Base-by-base conservation (phyloP, 2,113 vertebrate genomes). In the Aphelocoma coerulescens region DNA sequence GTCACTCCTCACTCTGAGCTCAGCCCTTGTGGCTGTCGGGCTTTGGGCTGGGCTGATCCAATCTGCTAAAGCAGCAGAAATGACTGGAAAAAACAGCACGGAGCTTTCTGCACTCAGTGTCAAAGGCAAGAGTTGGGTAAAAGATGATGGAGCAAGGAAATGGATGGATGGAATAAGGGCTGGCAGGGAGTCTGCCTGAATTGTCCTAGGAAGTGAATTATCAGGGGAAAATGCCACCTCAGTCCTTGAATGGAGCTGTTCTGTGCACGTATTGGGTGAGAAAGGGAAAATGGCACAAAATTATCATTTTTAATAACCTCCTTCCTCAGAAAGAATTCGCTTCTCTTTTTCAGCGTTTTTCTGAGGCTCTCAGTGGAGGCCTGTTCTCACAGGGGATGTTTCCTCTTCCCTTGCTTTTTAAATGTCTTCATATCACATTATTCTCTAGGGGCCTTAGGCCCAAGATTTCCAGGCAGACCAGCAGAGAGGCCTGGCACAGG, bases 211-310 rank as follows among this genome's bases (percentile, higher is more conserved):
- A 39, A 30, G 11, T 17, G 5, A 57, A 88, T 54, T 71, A 6
- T 4, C 26, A 1, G 27, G 49, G 83, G 55, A 28, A 67, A n/a
- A 23, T 43, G 23, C 7, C 13, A 3, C 44, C 15, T 59, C 39
- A 19, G 9, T 43, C 35, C 7, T 28, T 37, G 37, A 30, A 1
- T 22, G 30, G 61, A 61, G 21, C 66, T 72, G 52, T 26, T 54
- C 32, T 46, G 15, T 73, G 4, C 66, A 8, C 2, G 0, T n/a
- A 0, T 3, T 23, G 35, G 14, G 7, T 41, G 19, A 61, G 68
- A 69, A 52, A 51, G 39, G 43, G 22, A 13, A 35, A 74, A 49
- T 5, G 3, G 39, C n/a, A n/a, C 43, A 32, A 22, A 67, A 41
- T 44, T 8, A 23, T 8, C 6, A 13, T 44, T 71, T 51, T 44